A percentile compares a stretch with the other conserved stretches of the same genome.
phyloP scores from a whole-genome alignment of 2,888 invertebrate genomes.

The Volucella zonaria region DNA sequence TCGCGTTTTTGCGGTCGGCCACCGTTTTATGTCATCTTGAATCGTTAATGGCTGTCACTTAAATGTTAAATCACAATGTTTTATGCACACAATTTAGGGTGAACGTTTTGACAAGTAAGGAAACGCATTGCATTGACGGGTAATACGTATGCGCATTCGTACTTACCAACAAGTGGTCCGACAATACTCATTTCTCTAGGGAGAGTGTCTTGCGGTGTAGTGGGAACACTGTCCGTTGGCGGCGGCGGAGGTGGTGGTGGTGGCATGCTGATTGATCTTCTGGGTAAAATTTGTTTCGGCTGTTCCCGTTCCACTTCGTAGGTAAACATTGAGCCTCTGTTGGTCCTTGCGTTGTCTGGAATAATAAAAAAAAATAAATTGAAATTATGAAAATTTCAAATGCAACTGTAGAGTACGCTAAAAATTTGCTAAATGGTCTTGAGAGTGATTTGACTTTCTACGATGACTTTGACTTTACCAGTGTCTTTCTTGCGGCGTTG shows the following conservation, averaged over 20 bases:
- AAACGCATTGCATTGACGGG: not conserved
- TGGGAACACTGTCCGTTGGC: conserved; percentile 79
- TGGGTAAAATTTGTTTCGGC: conserved; percentile 71
- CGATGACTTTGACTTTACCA: too few relatives aligned
- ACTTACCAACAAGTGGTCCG: conserved; percentile 78
- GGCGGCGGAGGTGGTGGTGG: conserved; percentile 83
- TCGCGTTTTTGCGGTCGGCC: too few relatives aligned
- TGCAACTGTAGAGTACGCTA: too few relatives aligned
- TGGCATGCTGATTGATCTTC: conserved; percentile 79
- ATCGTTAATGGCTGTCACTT: not conserved
- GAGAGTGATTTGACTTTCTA: too few relatives aligned
- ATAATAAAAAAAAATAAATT: not conserved
- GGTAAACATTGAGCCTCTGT: conserved; percentile 48
- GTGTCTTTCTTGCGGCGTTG: too few relatives aligned
- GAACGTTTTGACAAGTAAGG: too few relatives aligned
- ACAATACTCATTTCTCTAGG: conserved; percentile 79
- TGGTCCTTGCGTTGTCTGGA: conserved; percentile 43
- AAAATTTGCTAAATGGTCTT: too few relatives aligned
- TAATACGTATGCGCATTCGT: not conserved
- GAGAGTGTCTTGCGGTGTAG: conserved; percentile 78
- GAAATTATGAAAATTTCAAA: not conserved
- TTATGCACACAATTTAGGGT: not conserved
- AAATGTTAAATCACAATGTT: too few relatives aligned
- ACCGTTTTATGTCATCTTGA: not conserved
- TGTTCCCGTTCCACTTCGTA: conserved; percentile 76